Base-by-base conservation (phyloP, 2,113 vertebrate genomes). In the Manacus vitellinus region DNA sequence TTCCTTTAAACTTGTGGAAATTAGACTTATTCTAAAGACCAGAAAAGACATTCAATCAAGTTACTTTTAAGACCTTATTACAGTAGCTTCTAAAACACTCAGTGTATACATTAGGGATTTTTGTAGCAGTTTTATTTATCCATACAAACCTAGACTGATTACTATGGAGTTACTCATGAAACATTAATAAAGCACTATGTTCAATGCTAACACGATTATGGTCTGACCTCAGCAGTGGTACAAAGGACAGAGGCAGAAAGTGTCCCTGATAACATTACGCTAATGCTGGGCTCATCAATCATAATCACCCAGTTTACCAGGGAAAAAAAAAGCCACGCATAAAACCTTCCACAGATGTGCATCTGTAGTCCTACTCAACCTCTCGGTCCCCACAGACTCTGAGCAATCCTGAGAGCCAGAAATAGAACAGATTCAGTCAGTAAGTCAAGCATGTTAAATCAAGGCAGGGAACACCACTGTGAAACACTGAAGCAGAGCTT, bases 271-370 rank as follows among this genome's bases (percentile, higher is more conserved):
- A 98, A 97, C 98, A 98, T 99, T 99, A 98, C 98, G 97, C 98
- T 98, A 98, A 98, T 98, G 98, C 97, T 90, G 85, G 97, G 95
- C 97, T 98, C 99, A 98, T 99, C 98, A 98, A 98, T 99, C 99
- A 98, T 98, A 98, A 98, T 98, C 98, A 98, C 97, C 94, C 97
- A 96, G 96, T 95, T 97, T 97, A 97, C 95, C 95, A 97, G 95
- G 90, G 25, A 82, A 84, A 94, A 92, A 93, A 92, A 80, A 39
- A 0, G 2, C 16, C 74, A 92, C 65, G 28, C 89, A 96, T 94
- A 94, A 96, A 97, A 91, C 95, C 96, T 95, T 97, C 95, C 95
- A 85, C 71, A 98, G 97, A 96, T 97, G 97, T 96, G 96, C 97
- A 95, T 97, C 97, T 96, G 94, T 94, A 97, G 97, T 97, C 97